phyloP scores from a whole-genome alignment of 1,140 invertebrate species.

The Tetraneura akinire region DNA sequence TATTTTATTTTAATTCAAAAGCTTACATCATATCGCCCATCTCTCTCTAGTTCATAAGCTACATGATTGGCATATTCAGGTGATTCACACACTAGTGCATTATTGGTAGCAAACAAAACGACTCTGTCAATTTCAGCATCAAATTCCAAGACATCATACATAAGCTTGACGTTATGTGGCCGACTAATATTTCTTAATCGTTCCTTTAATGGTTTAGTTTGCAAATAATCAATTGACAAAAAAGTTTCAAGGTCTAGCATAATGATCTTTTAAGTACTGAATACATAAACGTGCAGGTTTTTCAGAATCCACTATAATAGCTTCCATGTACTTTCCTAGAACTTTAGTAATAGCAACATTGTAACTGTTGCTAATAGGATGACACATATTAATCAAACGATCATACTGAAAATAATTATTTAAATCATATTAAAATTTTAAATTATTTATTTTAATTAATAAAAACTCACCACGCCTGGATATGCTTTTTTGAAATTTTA shows the following conservation, averaged over 20 bases:
- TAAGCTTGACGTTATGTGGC: constrained; percentile 91
- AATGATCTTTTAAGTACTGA: constrained; percentile 96
- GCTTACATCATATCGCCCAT: constrained; percentile 76
- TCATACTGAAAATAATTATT: constrained; percentile 73
- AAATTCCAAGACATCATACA: constrained; percentile 97
- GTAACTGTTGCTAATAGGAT: constrained; percentile 95
- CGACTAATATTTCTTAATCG: constrained; percentile 86
- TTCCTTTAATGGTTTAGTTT: constrained; percentile 89
- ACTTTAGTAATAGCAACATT: constrained; percentile 99
- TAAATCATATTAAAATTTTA: constrained; percentile 34
- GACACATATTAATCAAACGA: constrained; percentile 98
- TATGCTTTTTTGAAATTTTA: constrained; percentile 96
- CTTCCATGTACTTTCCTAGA: constrained; percentile 98
- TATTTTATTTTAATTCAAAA: neutral
- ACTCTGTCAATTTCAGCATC: constrained; percentile 93
- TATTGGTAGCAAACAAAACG: constrained; percentile 97
- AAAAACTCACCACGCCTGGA: constrained; percentile 75
- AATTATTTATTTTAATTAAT: constrained; percentile 4
- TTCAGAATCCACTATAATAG: constrained; percentile 98
- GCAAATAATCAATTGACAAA: constrained; percentile 94
- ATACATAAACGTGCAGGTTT: constrained; percentile 97
- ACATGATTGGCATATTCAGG: constrained; percentile 97
- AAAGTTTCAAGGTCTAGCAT: constrained; percentile 98
- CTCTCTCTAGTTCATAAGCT: constrained; percentile 88
- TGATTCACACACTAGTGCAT: constrained; percentile 97